Evolutionary conservation across 2,888 invertebrate species (phyloP), one percentile per base, ranked within the genome.

Genomic region (Fragum fragum): DNA sequence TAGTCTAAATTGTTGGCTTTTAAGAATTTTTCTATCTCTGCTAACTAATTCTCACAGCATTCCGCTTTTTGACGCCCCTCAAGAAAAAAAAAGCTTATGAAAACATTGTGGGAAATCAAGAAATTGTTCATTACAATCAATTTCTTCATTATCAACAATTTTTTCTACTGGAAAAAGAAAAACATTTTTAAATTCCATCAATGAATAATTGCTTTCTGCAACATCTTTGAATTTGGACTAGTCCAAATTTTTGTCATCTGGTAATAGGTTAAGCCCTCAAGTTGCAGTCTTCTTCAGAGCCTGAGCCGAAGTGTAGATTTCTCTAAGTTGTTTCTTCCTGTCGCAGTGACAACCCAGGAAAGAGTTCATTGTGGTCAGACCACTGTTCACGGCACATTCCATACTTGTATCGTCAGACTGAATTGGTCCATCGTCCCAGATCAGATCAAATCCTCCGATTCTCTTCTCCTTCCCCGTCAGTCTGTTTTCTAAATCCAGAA

Each of bases 391-490:
- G 6, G 87, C 81, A 76, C 87, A 87, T 47, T 87, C 87, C 87
- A 89, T 87, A 52, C 80, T 87, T 1, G 88, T 88, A 42, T 94
- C 94, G 69, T 94, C 93, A 9, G 89, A 86, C 42, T 88, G 84
- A 0, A 96, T 95, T 0, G 95, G 95, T 0, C 95, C 96, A 85
- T 95, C 96, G 89, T 95, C 94, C 95, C 96, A 96, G 23, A 96
- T 93, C 28, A 96, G 91, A 91, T 96, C 96, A 93, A 96, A 96
- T 1, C 96, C 96, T 18, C 96, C 96, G 18, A 96, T 94, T 75
- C 96, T 92, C 72, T 94, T 95, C 89, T 96, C 96, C 66, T 94
- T 94, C 1, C 96, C 96, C 5, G 95, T 95, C 80, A 96, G 92
- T 80, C 95, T 95, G 83, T 92, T 92, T 87, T 96, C 96, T 76